phyloP scores from a whole-genome alignment of 2,113 vertebrate genomes.

The Tychaedon coryphoeus region DNA sequence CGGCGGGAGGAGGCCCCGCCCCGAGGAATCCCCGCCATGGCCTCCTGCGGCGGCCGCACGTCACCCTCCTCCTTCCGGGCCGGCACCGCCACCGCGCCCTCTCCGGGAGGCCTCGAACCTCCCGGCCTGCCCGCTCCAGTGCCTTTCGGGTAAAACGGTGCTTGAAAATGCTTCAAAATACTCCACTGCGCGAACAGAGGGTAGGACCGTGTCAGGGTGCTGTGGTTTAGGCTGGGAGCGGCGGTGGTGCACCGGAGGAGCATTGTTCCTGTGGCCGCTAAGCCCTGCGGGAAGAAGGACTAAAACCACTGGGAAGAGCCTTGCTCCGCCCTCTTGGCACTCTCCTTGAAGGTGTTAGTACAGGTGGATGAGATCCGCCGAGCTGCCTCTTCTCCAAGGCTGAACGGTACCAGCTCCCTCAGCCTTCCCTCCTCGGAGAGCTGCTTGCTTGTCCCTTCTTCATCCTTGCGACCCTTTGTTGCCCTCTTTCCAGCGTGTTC shows the following conservation, averaged over 20 bases:
- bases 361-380: too few relatives aligned
- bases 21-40: neutral
- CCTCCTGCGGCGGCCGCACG: neutral
- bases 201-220: accelerated
- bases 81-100: accelerated
- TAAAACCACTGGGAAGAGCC: neutral
- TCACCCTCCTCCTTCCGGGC: neutral
- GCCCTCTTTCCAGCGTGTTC: neutral
- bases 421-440: neutral
- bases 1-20: neutral
- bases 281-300: too few relatives aligned
- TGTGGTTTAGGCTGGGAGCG: too few relatives aligned
- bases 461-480: neutral
- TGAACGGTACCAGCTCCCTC: neutral
- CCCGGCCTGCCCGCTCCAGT: accelerated
- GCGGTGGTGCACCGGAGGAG: neutral
- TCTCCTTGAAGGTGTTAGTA: neutral
- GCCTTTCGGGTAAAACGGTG: neutral
- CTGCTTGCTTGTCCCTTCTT: neutral
- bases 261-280: neutral
- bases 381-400: neutral
- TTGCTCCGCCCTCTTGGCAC: neutral
- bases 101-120: neutral
- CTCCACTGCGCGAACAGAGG: accelerated
- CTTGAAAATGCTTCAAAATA: accelerated